Evolutionary conservation across 2,888 invertebrate genomes (phyloP), one percentile per base, ranked within the genome.

Genomic region (Drosophila percnosoma): DNA sequence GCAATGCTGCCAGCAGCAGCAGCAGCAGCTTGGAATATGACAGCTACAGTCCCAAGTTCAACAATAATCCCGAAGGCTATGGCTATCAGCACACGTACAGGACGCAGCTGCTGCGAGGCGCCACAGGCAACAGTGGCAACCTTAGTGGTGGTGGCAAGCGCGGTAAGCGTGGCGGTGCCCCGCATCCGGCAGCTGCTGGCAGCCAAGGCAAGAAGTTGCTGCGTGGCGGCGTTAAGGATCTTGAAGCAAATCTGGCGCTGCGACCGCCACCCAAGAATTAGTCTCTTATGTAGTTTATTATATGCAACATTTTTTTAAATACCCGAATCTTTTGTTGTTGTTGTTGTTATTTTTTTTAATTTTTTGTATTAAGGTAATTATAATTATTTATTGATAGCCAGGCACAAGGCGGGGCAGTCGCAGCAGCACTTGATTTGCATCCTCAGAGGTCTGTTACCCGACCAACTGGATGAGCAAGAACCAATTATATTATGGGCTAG

Each of bases 21-120:
- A 36, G 54, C 55, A 66, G 66, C 69, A 87, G 80, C 4, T 55
- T 91, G 8, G 91, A 91, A 11, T 91, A 88, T 54, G 92, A 93
- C 55, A 93, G 92, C 58, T 93, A 93, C 60, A 93, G 87, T 73
- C 93, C 93, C 21, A 93, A 92, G 75, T 92, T 87, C 60, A 93
- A 93, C 57, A 92, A 93, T 45, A 93, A 93, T 80, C 93, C 93
- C 10, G 93, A 93, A 64, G 92, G 92, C 3, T 92, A 92, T 70
- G 92, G 93, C 58, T 93, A 93, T 36, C 93, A 93, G 74, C 92
- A 93, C 42, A 90, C 91, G 13, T 92, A 92, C 62, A 91, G 91
- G 73, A 65, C 75, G 18, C 81, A 82, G 40, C 60, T 83, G 33
- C 8, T 81, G 57, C 83, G 87, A 4, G 87, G 83, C 61, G 75